Evolutionary conservation across 1,140 invertebrate genomes (phyloP), one percentile per base, ranked within the genome.

Genomic region (Saccostrea cuccullata): DNA sequence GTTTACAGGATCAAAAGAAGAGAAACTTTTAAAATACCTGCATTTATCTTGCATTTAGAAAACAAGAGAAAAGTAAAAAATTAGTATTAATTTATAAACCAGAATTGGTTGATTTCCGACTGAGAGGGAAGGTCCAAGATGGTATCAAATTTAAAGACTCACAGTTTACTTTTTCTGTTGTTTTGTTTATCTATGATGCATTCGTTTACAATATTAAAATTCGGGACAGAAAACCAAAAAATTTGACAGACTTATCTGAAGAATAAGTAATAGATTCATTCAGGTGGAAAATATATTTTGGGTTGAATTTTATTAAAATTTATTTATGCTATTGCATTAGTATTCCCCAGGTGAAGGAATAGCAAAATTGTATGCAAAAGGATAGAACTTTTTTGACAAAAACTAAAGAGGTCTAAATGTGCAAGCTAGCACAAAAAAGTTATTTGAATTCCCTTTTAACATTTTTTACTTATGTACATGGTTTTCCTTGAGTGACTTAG

Each of bases 401-500:
- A 47, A 47, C 47, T 47, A 47, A 47, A 47, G 5, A 47, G 47
- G 9, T 47, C 47, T 47, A 47, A 47, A 47, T 47, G 47, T 47
- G 47, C 47, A 47, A 67, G 20, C 17, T 67, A 8, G 60, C 20
- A 67, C 23, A 67, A 67, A 20, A 36, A 67, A 67, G 60, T 5
- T n/a, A 23, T 67, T 67, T 67, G 5, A 67, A 67, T n/a, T n/a
- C 23, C 47, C 47, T 20, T 23, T 8, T 23, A 67, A 20, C 20
- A 23, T 67, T 67, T n/a, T 23, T 36, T 77, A 77, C 30, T 77
- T 26, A 77, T 77, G 70, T 77, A 36, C 11, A 77, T 36, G 70
- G 23, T 77, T 77, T 77, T 77, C 70, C 70, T 77, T 30, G 70
- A 77, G 26, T 77, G 70, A 77, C 70, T 36, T 77, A 77, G 70